phyloP scores from a whole-genome alignment of 2,113 vertebrate species.

The Calyptommatus sinebrachiatus region DNA sequence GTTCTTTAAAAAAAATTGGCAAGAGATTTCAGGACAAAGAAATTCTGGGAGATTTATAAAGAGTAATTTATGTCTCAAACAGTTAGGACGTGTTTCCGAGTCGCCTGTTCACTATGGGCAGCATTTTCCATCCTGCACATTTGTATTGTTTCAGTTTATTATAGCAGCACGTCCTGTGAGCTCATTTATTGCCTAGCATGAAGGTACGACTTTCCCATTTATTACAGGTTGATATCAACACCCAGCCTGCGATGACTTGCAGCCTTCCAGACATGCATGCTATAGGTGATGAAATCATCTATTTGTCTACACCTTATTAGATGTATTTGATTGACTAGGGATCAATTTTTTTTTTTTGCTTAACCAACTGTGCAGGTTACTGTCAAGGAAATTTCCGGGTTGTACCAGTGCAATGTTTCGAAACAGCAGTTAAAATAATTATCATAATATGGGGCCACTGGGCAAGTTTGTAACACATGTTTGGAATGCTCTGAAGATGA shows the following conservation, averaged over 20 bases:
- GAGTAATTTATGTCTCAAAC: conserved; percentile 76
- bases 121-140: conserved; percentile 80
- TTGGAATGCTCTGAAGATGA: conserved; percentile 55
- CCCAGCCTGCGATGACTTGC: conserved; percentile 75
- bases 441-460: conserved; percentile 57
- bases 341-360: conserved; percentile 75
- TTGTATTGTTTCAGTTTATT: conserved; percentile 85
- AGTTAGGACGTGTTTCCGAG: conserved; percentile 59
- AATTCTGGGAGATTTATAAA: conserved; percentile 79
- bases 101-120: conserved; percentile 67
- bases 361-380: conserved; percentile 60
- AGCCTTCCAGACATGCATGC: conserved; percentile 59
- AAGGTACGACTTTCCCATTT: conserved; percentile 79
- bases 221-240: conserved; percentile 80
- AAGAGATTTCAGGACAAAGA: conserved; percentile 73
- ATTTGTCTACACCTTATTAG: conserved; percentile 80
- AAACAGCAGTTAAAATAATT: conserved; percentile 75
- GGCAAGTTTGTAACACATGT: conserved; percentile 73
- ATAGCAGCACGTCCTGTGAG: conserved; percentile 84
- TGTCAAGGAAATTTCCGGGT: conserved; percentile 68
- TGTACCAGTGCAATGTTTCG: conserved; percentile 58
- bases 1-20: conserved; percentile 60
- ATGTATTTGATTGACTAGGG: conserved; percentile 72
- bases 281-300: conserved; percentile 83
- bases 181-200: conserved; percentile 83